phyloP scores from a whole-genome alignment of 2,113 vertebrate genomes.

The Dromiciops gliroides region DNA sequence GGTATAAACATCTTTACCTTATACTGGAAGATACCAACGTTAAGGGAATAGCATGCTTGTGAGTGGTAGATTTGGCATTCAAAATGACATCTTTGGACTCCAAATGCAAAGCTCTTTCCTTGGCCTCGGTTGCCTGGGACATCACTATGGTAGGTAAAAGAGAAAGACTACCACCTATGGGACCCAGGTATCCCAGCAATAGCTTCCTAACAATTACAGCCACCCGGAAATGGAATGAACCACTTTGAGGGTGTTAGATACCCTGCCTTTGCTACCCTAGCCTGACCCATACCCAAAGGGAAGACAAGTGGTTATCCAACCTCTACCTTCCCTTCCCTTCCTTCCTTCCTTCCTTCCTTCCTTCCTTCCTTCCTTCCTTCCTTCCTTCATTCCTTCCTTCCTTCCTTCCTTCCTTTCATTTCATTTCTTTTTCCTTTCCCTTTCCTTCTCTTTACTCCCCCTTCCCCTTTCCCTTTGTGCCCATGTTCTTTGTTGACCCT shows the following conservation, averaged over 20 bases:
- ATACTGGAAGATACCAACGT: not conserved
- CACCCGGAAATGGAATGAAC: not conserved
- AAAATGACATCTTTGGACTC: not conserved
- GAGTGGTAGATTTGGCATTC: not conserved
- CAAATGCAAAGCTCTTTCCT: not conserved
- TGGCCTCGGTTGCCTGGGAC: not conserved
- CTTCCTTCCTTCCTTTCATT: no score
- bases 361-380: no score
- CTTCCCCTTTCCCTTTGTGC: no score
- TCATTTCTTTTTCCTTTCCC: no score
- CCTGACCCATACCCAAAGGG: no score
- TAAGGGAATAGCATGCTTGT: not conserved
- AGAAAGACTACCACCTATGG: not conserved
- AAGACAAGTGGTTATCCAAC: no score
- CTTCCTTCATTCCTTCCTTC: no score
- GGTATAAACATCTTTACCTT: not conserved
- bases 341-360: no score
- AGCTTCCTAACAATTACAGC: not conserved
- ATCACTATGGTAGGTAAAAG: not conserved
- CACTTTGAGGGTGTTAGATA: not conserved
- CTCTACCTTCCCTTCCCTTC: no score
- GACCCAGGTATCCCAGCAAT: not conserved
- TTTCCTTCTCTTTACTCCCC: no score
- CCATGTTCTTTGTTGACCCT: no score
- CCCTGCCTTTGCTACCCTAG: no score